Conservation (phyloP, 2,888 invertebrate genomes). For the Parnassius orleans region DNA sequence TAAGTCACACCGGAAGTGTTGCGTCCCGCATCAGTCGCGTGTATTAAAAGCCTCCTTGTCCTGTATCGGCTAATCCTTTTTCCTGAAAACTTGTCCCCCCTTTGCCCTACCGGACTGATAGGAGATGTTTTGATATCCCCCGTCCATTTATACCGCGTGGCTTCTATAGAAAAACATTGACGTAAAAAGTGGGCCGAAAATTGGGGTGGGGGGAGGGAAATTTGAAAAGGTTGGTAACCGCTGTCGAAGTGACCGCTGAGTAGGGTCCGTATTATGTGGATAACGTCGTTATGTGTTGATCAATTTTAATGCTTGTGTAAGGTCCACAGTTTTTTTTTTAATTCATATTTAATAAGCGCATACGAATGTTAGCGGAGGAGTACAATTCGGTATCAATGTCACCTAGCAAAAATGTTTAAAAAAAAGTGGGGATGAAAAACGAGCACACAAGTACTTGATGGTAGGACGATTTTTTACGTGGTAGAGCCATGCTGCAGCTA, state of each 20-base stretch:
- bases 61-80: conserved; percentile 69
- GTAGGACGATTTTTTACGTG: too few relatives aligned
- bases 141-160: conserved; percentile 65
- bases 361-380: not conserved
- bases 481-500: too few relatives aligned
- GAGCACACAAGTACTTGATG: too few relatives aligned
- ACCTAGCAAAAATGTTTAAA: too few relatives aligned
- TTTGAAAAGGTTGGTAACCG: conserved; percentile 68
- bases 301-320: conserved; percentile 73
- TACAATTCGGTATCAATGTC: not conserved
- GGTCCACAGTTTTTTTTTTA: conserved; percentile 34
- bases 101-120: conserved; percentile 53
- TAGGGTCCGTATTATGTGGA: conserved; percentile 76
- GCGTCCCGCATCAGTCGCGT: conserved; percentile 33
- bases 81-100: conserved; percentile 61
- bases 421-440: too few relatives aligned
- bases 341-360: conserved; percentile 8
- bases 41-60: conserved; percentile 55
- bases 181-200: conserved; percentile 78
- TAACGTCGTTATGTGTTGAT: conserved; percentile 80
- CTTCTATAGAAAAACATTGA: conserved; percentile 79
- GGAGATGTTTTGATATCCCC: conserved; percentile 78
- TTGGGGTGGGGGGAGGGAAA: conserved; percentile 51
- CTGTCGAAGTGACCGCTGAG: conserved; percentile 81
- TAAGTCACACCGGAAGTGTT: conserved; percentile 32